Evolutionary conservation across 2,113 vertebrate species (phyloP), one percentile per base, ranked within the genome.

Genomic region (Gymnarchus niloticus): DNA sequence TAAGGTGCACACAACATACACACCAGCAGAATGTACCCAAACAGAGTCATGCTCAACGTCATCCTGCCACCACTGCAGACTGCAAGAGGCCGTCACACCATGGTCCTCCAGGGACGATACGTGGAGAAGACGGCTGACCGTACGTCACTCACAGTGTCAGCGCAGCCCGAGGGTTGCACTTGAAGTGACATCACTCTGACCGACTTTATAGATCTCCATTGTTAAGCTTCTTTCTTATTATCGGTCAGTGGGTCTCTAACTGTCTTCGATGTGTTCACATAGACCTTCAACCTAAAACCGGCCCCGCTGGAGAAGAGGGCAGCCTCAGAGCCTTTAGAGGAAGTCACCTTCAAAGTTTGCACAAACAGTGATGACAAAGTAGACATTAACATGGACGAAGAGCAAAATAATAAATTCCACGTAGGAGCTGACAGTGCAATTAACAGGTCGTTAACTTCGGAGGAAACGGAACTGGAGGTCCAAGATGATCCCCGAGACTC

Each of bases 61-160:
- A 49, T 54, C 5, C 10, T 25, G 78, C 46, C 78, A 81, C 78
- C 25, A 17, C 12, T 25, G 9, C 69, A 28, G 21, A 48, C 76
- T 44, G 76, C 78, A 81, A 81, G 0, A 33, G 78, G 49, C 80
- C 51, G 5, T 54, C 80, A 52, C 51, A 82, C 28, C 80, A 54
- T 25, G 51, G 28, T 56, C 80, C 49, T 54, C 80, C 80, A 54
- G 49, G 80, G 80, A 82, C 80, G 37, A 54, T 54, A 49, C 56
- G 80, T 54, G 49, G 80, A 82, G 80, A 82, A 54, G 37, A 52
- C 56, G 51, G 25, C 80, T 82, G 80, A 82, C 56, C 49, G 80
- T 51, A 82, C 80, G 54, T 82, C 80, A 82, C 80, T 82, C 80
- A 82, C 25, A 19, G 1, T 52, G 49, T 51, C 28, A 82, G 51